Percentiles rank a stretch among this genome's conserved stretches.
phyloP scores from a whole-genome alignment of 2,113 vertebrate genomes.

The Pygoscelis antarcticus region DNA sequence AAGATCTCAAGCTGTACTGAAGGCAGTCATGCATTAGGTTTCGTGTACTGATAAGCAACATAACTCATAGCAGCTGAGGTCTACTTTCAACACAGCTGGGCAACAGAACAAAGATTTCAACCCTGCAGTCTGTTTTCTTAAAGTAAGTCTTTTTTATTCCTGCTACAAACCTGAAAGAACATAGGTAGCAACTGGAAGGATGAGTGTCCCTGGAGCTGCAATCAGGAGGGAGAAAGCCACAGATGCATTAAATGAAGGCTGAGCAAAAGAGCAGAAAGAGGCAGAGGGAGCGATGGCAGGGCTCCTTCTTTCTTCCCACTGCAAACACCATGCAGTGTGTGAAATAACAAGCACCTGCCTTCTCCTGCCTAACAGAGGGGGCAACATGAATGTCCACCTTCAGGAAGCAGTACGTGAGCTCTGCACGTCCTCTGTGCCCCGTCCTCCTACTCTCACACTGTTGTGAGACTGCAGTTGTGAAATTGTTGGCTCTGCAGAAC shows the following conservation, averaged over 20 bases:
- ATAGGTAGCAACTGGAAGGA: not conserved
- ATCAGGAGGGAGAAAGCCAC: not conserved
- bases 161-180: not conserved
- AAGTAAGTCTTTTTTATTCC: not conserved
- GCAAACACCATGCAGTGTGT: fast-evolving
- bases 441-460: not conserved
- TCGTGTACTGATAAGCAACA: not conserved
- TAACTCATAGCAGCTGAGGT: not conserved
- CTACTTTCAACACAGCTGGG: not conserved
- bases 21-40: not conserved
- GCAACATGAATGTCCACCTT: not conserved
- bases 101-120: not conserved
- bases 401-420: not conserved
- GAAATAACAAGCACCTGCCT: not conserved
- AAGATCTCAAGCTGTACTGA: not conserved
- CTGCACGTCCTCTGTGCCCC: fast-evolving
- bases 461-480: not conserved
- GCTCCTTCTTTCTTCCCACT: not conserved
- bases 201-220: not conserved
- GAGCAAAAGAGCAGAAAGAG: not conserved
- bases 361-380: not conserved
- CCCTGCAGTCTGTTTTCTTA: not conserved
- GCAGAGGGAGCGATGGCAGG: fast-evolving
- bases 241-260: not conserved
- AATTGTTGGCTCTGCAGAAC: not conserved